Evolutionary conservation across 2,888 invertebrate genomes (phyloP).

Genomic region (Drosophila infuscata): DNA sequence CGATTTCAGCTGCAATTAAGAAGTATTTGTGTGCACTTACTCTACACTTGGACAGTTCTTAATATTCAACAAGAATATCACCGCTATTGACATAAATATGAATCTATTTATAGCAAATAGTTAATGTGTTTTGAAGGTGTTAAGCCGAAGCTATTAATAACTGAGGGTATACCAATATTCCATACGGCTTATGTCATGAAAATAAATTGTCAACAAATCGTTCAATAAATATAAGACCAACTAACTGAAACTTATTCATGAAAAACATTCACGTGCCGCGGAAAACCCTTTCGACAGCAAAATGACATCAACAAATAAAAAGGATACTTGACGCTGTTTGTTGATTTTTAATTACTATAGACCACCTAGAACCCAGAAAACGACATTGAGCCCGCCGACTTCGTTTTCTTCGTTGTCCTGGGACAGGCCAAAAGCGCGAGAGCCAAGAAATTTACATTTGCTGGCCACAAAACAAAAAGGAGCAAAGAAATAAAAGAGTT

Average conservation of each 20-base stretch:
- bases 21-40: background rate
- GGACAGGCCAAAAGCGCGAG: conserved; percentile 4
- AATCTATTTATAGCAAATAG: background rate
- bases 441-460: conserved; percentile 58
- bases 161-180: background rate
- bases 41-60: no score
- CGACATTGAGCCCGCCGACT: conserved; percentile 45
- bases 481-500: conserved; percentile 60
- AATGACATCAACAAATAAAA: conserved; percentile 36
- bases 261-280: conserved; percentile 28
- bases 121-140: background rate
- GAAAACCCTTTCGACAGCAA: conserved; percentile 14
- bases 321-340: conserved; percentile 34
- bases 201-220: conserved; percentile 6
- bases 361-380: conserved; percentile 35
- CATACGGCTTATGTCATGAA: background rate
- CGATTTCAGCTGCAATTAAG: no score
- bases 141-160: background rate
- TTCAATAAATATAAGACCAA: conserved; percentile 7
- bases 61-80: no score
- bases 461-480: conserved; percentile 46
- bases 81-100: no score
- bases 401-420: conserved; percentile 9
- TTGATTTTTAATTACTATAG: conserved; percentile 72
- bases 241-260: conserved; percentile 5